Conservation (phyloP, 2,888 invertebrate genomes). For the Heliconius cydno region DNA sequence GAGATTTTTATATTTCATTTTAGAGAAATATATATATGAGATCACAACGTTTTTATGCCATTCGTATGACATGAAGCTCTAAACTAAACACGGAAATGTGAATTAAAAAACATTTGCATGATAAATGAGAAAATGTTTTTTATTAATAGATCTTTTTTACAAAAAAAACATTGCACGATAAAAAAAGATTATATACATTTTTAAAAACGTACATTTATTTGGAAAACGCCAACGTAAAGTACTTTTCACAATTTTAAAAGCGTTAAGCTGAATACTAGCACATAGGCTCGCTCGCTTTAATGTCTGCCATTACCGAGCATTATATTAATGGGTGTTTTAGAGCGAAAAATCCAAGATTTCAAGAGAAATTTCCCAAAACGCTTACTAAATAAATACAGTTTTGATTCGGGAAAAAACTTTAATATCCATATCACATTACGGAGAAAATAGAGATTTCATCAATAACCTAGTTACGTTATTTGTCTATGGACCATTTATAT, state of each 20-base stretch:
- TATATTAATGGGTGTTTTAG: slow-evolving; percentile 25
- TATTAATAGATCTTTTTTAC: no score
- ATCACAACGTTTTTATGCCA: not conserved
- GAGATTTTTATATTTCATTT: not conserved
- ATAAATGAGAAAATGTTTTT: no score
- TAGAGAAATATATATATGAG: not conserved
- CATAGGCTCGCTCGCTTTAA: slow-evolving; percentile 16
- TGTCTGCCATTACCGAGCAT: slow-evolving; percentile 21
- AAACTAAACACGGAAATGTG: not conserved
- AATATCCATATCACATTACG: not conserved
- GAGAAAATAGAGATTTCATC: not conserved
- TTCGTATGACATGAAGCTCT: not conserved
- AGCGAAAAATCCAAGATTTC: slow-evolving; percentile 20
- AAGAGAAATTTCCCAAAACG: slow-evolving; percentile 3
- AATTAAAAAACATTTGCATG: not conserved
- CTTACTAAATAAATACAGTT: not conserved
- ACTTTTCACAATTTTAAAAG: slow-evolving; percentile 19
- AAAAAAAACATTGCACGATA: no score
- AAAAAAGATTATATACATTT: not conserved
- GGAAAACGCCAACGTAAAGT: not conserved
- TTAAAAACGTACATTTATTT: not conserved
- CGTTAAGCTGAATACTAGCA: not conserved
- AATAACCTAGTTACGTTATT: not conserved
- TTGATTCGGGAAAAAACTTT: not conserved
- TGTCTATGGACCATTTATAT: not conserved